A percentile compares a stretch with the other conserved stretches of the same genome.
Conservation (phyloP, 2,888 invertebrate genomes). For the Leptarthrus brevirostris region DNA sequence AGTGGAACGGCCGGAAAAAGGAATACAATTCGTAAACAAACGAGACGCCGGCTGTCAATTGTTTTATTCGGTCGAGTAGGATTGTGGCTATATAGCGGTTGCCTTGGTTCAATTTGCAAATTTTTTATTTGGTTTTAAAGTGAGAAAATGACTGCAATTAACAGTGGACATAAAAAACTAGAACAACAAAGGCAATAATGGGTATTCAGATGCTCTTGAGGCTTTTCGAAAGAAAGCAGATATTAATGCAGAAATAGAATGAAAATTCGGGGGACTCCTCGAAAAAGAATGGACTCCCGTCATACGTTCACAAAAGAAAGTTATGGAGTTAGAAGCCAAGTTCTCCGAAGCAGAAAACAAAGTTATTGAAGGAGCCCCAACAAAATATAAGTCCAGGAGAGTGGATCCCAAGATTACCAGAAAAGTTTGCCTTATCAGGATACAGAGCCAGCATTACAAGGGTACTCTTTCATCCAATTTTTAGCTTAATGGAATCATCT, state of each 20-base stretch:
- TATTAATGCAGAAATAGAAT: conserved; percentile 94
- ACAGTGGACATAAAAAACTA: no score
- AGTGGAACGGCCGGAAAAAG: no score
- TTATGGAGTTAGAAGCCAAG: conserved; percentile 98
- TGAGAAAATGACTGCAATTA: no score
- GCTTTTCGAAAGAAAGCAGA: conserved; percentile 98
- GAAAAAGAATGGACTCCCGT: conserved; percentile 99
- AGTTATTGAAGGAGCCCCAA: conserved; percentile 95
- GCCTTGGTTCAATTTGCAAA: no score
- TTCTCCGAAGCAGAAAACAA: conserved; percentile 97
- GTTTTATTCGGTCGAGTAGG: no score
- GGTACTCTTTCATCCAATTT: conserved; percentile 98
- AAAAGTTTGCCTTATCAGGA: conserved; percentile 93
- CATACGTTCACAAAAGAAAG: conserved; percentile 98
- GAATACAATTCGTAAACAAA: no score
- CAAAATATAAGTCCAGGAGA: conserved; percentile 94
- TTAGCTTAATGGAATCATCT: conserved; percentile 95
- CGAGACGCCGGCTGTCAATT: no score
- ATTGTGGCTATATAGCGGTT: no score
- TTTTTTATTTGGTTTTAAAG: no score
- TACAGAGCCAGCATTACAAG: conserved; percentile 97
- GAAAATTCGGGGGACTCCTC: conserved; percentile 94
- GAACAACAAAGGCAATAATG: no score
- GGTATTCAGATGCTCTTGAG: conserved; percentile 94
- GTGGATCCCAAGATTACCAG: conserved; percentile 99